A percentile compares a stretch with the other conserved stretches of the same genome.
phyloP scores from a whole-genome alignment of 2,797 vertebrate species.

The Apodemus agrarius region DNA sequence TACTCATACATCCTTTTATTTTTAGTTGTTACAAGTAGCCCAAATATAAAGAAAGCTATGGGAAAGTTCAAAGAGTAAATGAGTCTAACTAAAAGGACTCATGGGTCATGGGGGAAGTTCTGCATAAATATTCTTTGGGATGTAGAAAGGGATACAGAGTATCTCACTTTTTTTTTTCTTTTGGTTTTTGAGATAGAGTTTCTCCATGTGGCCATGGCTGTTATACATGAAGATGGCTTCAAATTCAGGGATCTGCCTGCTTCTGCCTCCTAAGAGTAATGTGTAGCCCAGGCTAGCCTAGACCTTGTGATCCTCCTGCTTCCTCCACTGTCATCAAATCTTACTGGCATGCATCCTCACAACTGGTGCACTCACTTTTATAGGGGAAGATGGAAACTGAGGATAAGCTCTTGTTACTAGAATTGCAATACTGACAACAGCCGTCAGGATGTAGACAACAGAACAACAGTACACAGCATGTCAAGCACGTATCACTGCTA shows the following conservation, averaged over 20 bases:
- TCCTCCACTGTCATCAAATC: not conserved
- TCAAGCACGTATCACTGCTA: not conserved
- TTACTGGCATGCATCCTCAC: not conserved
- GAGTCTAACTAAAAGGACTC: slow-evolving; percentile 36
- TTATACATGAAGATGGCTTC: not conserved
- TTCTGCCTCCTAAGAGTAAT: not conserved
- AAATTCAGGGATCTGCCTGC: not conserved
- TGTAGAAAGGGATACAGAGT: slow-evolving; percentile 19
- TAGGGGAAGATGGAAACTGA: slow-evolving; percentile 47
- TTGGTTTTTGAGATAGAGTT: not conserved
- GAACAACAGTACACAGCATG: too few species aligned
- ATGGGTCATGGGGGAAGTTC: slow-evolving; percentile 26
- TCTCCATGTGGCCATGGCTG: not conserved
- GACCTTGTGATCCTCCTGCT: not conserved
- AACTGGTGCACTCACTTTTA: not conserved
- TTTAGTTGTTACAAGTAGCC: not conserved
- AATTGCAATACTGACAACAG: not conserved
- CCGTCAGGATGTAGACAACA: too few species aligned
- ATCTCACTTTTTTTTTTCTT: not conserved
- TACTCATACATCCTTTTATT: too few species aligned
- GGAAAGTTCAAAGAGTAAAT: slow-evolving; percentile 58
- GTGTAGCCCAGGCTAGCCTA: not conserved
- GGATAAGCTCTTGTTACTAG: not conserved
- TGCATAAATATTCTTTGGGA: slow-evolving; percentile 10
- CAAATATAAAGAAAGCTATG: slow-evolving; percentile 57